These are phyloP conservation scores for Pogonomyrmex californicus DNA, from an alignment of 1,140 invertebrate genomes.

Conservation along the genomic window DNA sequence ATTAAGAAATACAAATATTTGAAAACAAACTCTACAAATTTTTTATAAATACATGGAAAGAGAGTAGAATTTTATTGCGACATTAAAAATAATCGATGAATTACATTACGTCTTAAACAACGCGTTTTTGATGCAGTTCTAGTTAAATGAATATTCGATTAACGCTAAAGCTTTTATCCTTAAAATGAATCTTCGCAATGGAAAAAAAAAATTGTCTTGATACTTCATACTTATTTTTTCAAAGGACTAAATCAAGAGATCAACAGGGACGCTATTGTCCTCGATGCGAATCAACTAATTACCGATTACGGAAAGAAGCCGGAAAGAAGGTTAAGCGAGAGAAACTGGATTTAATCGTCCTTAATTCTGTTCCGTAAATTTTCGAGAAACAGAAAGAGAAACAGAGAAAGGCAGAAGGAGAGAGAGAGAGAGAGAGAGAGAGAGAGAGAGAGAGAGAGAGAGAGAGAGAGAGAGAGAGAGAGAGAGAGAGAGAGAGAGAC, in stretches of 20 bases:
- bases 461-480: conserved; percentile 53
- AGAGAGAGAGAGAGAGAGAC: conserved; percentile 42
- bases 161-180: background rate
- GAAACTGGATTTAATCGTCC: conserved; percentile 57
- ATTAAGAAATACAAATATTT: background rate
- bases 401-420: background rate
- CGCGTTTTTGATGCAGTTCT: background rate
- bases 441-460: conserved; percentile 42
- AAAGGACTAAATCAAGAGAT: conserved; percentile 32
- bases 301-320: conserved; percentile 57
- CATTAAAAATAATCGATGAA: background rate
- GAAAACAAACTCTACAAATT: background rate
- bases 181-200: conserved; percentile 1
- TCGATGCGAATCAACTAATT: conserved; percentile 50
- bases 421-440: conserved; percentile 46
- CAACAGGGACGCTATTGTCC: conserved; percentile 20
- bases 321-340: conserved; percentile 56
- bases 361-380: conserved; percentile 48
- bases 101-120: background rate
- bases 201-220: background rate
- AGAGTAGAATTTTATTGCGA: background rate
- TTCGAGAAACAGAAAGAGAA: conserved; percentile 39
- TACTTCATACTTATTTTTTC: background rate
- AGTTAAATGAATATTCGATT: background rate
- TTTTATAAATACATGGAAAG: background rate